Base-by-base conservation (phyloP, 1,140 invertebrate species). In the Bombus terrestris region DNA sequence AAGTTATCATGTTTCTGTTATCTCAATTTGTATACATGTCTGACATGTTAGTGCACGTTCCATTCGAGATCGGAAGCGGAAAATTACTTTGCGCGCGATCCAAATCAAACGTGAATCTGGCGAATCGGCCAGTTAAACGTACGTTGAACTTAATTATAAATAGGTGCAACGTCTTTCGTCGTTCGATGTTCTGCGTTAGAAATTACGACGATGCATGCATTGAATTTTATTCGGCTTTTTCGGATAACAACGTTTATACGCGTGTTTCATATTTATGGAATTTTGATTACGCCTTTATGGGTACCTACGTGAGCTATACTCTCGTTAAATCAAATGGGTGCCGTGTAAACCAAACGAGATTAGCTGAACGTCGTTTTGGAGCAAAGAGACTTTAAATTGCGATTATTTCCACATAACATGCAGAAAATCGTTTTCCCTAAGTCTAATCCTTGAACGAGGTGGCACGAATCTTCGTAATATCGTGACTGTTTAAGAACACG, bases 141-240 rank as follows among this genome's bases (percentile, higher is more conserved):
- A 18, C 53, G 22, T 47, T 57, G 69, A 81, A 85, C 83, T 32
- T 28, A 32, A 25, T 85, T 85, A 81, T 81, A 68, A 53, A 81
- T 74, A 81, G 73, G 15, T 22, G 8, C 10, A n/a, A 37, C 39
- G 18, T 39, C 32, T 53, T 28, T 68, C 28, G 37, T 53, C 39
- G 32, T 28, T 73, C 9, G 9, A 47, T 28, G 25, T 59, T 76
- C 32, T 18, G 35, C 66, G 66, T 9, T 22, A 35, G 64, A 66
- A 35, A 66, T 66, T 32, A 32, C 59, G 59, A 62, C 28, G 28
- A 9, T 12, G 28, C 28, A n/a, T 12, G 59, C 59, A 10, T 5
- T n/a, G 59, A 62, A 62, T 12, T n/a, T 12, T n/a, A 62, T 62
- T n/a, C 6, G 15, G 13, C 6, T 35, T 66, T 18, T 66, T 68